Percentiles rank a stretch among this genome's conserved stretches.
phyloP scores from a whole-genome alignment of 2,113 vertebrate genomes.

The Cisticola juncidis region DNA sequence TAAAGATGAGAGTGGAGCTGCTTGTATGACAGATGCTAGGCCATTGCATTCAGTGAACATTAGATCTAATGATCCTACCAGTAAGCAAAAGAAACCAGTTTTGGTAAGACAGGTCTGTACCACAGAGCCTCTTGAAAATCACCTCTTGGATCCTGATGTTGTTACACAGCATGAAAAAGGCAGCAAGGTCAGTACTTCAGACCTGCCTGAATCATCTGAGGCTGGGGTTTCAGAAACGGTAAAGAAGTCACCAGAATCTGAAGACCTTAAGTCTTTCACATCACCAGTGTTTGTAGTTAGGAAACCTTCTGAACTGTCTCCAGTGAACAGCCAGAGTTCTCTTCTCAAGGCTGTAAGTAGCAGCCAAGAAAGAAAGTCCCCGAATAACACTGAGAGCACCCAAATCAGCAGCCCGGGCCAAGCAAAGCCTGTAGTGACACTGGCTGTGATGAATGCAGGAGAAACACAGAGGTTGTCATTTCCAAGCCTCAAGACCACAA shows the following conservation, averaged over 20 bases:
- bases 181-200: slow-evolving; percentile 26
- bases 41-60: slow-evolving; percentile 74
- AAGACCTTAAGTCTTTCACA: slow-evolving; percentile 64
- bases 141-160: slow-evolving; percentile 76
- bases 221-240: slow-evolving; percentile 64
- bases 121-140: slow-evolving; percentile 87
- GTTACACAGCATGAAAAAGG: slow-evolving; percentile 68
- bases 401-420: slow-evolving; percentile 72
- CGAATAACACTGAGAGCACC: slow-evolving; percentile 64
- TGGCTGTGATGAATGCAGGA: slow-evolving; percentile 74
- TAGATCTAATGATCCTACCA: slow-evolving; percentile 76
- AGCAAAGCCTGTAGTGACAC: slow-evolving; percentile 68
- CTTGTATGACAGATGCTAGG: slow-evolving; percentile 80
- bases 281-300: not conserved
- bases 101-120: slow-evolving; percentile 93
- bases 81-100: slow-evolving; percentile 87
- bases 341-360: slow-evolving; percentile 72
- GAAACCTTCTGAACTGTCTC: slow-evolving; percentile 60
- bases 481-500: slow-evolving; percentile 92
- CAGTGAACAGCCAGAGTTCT: slow-evolving; percentile 49
- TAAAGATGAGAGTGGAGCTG: slow-evolving; percentile 92
- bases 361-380: slow-evolving; percentile 79
- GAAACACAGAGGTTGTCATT: slow-evolving; percentile 85
- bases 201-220: slow-evolving; percentile 58
- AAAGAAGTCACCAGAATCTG: slow-evolving; percentile 71